Evolutionary conservation across 2,888 invertebrate genomes (phyloP).

Genomic region (Archips xylosteana): DNA sequence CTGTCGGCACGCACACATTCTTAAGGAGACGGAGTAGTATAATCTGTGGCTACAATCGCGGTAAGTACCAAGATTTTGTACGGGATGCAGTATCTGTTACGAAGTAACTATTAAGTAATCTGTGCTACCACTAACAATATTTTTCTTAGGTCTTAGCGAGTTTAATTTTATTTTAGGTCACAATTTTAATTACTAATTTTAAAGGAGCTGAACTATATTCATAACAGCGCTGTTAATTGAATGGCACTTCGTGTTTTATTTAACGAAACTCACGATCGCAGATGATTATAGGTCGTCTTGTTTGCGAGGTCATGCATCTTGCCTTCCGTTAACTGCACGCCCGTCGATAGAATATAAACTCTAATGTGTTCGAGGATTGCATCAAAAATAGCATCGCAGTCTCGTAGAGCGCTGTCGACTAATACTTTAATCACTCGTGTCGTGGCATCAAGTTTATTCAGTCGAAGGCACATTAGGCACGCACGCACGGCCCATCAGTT

Average conservation of each 20-base stretch:
- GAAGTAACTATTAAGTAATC: no score
- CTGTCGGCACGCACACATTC: no score
- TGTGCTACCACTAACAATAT: no score
- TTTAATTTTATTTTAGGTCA: no score
- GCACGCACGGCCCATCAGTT: slow-evolving; percentile 19
- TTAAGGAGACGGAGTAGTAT: no score
- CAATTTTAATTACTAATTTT: no score
- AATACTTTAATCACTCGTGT: slow-evolving; percentile 6
- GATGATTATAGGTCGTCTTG: background rate
- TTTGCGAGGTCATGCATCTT: slow-evolving; percentile 27
- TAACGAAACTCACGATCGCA: background rate
- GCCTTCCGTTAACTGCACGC: slow-evolving; percentile 27
- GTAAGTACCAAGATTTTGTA: no score
- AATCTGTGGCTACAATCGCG: no score
- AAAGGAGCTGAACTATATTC: background rate
- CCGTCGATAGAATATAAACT: slow-evolving; percentile 25
- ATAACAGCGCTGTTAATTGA: background rate
- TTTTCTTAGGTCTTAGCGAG: no score
- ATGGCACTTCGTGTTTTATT: background rate
- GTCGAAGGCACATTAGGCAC: background rate
- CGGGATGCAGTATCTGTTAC: no score
- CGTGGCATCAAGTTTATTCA: slow-evolving; percentile 9
- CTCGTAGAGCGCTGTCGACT: slow-evolving; percentile 11
- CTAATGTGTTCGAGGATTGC: slow-evolving; percentile 34
- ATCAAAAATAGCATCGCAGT: slow-evolving; percentile 30